Evolutionary conservation across 2,797 vertebrate genomes (phyloP).

Genomic region (Paguma larvata): DNA sequence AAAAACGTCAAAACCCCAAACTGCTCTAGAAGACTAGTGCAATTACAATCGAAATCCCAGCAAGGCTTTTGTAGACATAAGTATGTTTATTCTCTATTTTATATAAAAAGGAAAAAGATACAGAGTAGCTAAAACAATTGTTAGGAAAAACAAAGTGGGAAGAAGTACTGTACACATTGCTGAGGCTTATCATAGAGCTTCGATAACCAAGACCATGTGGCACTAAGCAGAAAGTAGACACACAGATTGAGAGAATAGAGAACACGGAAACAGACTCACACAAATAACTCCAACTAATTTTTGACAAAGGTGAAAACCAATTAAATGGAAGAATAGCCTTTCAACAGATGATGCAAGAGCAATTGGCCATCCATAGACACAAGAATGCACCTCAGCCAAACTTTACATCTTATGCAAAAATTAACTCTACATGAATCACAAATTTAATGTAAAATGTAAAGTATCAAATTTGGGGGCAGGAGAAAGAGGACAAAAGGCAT

Average conservation of each 20-base stretch:
- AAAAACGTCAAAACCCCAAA: neutral
- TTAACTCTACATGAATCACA: neutral
- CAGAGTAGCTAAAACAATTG: neutral
- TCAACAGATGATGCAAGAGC: neutral
- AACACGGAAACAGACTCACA: neutral
- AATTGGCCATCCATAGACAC: neutral
- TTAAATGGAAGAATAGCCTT: neutral
- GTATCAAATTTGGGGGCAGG: neutral
- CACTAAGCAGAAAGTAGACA: neutral
- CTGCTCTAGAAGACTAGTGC: neutral
- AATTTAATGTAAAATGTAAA: constrained; percentile 8
- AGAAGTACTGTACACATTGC: neutral
- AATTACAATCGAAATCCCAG: neutral
- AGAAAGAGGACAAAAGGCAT: neutral
- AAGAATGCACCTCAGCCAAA: neutral
- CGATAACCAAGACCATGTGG: neutral
- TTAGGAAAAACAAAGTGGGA: neutral
- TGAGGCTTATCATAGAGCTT: neutral
- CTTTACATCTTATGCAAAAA: neutral
- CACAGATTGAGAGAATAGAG: neutral
- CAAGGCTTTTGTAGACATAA: neutral
- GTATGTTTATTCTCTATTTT: neutral
- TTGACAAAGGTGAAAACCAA: neutral
- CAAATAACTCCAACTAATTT: neutral
- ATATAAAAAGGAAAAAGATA: neutral